Percentiles rank a stretch among this genome's conserved stretches.
phyloP scores from a whole-genome alignment of 1,140 invertebrate species.

The Cylas formicarius region DNA sequence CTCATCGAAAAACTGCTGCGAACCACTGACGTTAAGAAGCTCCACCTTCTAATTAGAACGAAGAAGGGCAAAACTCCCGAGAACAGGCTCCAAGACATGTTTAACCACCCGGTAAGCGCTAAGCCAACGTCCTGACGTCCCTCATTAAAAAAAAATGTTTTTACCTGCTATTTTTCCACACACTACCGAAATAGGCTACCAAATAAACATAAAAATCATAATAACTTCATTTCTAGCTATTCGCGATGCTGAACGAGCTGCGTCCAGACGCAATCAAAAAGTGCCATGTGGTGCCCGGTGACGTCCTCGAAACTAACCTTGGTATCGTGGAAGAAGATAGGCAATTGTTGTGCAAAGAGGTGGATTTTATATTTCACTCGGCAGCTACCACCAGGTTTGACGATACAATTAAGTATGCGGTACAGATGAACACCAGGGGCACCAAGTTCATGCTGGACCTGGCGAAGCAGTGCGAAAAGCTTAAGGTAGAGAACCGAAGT shows the following conservation, averaged over 20 bases:
- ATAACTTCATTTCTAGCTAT: constrained; percentile 24
- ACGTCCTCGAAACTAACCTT: constrained; percentile 64
- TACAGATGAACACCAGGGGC: constrained; percentile 67
- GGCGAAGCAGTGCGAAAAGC: constrained; percentile 65
- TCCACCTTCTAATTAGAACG: constrained; percentile 69
- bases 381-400: constrained; percentile 86
- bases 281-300: constrained; percentile 67
- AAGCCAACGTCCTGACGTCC: too few relatives aligned
- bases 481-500: constrained; percentile 45
- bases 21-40: constrained; percentile 56
- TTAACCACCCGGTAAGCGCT: constrained; percentile 56
- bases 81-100: constrained; percentile 61
- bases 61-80: constrained; percentile 72
- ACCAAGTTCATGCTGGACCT: constrained; percentile 67
- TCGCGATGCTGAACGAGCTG: constrained; percentile 12
- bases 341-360: constrained; percentile 57
- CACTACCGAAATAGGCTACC: too few relatives aligned
- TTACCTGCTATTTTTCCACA: too few relatives aligned
- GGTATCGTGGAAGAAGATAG: constrained; percentile 68
- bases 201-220: too few relatives aligned
- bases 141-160: too few relatives aligned
- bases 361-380: constrained; percentile 81
- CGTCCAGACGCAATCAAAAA: constrained; percentile 43
- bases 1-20: constrained; percentile 77
- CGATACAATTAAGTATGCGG: constrained; percentile 63